phyloP scores from a whole-genome alignment of 2,888 invertebrate species.

The Drosophila tripunctata region DNA sequence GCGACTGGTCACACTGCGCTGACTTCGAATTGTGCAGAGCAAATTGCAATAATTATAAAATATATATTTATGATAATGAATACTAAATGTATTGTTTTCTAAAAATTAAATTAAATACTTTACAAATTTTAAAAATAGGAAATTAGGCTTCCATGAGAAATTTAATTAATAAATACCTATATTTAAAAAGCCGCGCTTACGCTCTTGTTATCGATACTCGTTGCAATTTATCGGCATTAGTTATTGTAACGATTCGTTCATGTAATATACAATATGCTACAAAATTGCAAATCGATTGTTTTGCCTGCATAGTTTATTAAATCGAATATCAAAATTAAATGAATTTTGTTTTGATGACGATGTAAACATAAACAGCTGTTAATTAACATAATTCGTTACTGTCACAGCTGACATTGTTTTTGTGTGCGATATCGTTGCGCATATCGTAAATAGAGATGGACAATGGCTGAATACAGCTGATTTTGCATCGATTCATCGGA shows the following conservation, averaged over 20 bases:
- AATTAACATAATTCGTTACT: slow-evolving; percentile 4
- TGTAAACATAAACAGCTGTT: slow-evolving; percentile 15
- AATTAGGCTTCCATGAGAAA: background rate
- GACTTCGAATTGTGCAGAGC: background rate
- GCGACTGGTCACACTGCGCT: background rate
- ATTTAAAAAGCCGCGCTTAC: background rate
- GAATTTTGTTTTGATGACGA: no score
- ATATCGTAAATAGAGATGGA: slow-evolving; percentile 33
- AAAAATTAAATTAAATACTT: background rate
- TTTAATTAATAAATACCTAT: background rate
- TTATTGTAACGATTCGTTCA: no score
- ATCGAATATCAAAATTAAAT: no score
- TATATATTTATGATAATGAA: background rate
- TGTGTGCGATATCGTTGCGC: slow-evolving; percentile 13
- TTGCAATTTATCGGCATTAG: no score
- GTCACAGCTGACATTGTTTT: slow-evolving; percentile 36
- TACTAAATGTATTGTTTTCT: background rate
- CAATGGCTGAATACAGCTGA: slow-evolving; percentile 29
- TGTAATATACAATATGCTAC: no score
- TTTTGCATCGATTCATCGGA: slow-evolving; percentile 52
- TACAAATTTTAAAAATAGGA: background rate
- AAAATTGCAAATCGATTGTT: no score
- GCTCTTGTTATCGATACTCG: background rate
- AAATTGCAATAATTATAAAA: background rate
- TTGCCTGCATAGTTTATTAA: no score